These are phyloP conservation scores for Himalopsyche kuldschensis DNA, from an alignment of 2,888 invertebrate species.

Conservation along the genomic window DNA sequence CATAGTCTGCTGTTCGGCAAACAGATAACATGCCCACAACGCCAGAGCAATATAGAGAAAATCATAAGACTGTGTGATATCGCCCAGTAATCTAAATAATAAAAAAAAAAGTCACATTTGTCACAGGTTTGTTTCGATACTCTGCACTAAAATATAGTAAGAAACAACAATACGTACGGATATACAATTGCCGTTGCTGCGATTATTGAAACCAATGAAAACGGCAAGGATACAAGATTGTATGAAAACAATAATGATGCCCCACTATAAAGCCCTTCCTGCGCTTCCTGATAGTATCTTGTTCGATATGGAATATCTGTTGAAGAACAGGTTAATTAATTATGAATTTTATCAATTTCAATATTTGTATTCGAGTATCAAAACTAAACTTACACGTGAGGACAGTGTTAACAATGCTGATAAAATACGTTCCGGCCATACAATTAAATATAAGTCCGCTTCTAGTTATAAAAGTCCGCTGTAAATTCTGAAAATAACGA, in stretches of 20 bases:
- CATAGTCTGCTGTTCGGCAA: constrained; percentile 84
- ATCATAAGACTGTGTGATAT: constrained; percentile 58
- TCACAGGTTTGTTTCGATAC: no score
- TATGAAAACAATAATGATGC: constrained; percentile 81
- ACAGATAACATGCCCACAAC: constrained; percentile 83
- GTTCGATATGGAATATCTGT: constrained; percentile 82
- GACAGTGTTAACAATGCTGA: constrained; percentile 70
- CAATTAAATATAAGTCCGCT: constrained; percentile 73
- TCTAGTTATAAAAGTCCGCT: constrained; percentile 70
- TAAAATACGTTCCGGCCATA: constrained; percentile 68
- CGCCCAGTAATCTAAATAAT: constrained; percentile 58
- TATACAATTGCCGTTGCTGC: constrained; percentile 73
- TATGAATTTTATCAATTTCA: not conserved
- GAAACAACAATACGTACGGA: constrained; percentile 59
- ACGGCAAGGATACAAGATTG: constrained; percentile 78
- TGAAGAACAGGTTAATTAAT: not conserved
- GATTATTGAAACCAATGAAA: constrained; percentile 75
- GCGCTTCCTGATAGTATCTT: constrained; percentile 88
- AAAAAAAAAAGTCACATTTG: no score
- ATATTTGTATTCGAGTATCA: not conserved
- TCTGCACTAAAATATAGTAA: not conserved
- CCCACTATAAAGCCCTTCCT: constrained; percentile 87
- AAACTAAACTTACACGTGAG: constrained; percentile 64
- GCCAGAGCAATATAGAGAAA: constrained; percentile 71
- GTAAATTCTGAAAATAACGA: constrained; percentile 57